Evolutionary conservation across 2,888 invertebrate genomes (phyloP).

Genomic region (Vannuccia rotundouncinata): DNA sequence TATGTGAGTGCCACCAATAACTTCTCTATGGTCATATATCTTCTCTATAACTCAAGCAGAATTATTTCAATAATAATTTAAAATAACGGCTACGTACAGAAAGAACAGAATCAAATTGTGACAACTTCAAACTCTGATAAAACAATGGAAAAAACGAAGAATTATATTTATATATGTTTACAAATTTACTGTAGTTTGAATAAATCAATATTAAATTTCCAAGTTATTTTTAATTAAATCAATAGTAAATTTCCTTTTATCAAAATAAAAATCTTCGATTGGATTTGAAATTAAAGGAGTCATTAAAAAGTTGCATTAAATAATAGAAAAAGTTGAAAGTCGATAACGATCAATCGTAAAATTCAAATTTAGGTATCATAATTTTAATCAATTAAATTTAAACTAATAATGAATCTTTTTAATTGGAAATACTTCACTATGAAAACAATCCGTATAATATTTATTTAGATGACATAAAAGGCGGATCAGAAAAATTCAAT

Average conservation of each 20-base stretch:
- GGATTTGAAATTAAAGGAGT: conserved; percentile 10
- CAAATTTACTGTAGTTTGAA: not conserved
- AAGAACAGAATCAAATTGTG: not conserved
- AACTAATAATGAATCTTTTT: too few species aligned
- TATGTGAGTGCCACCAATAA: conserved; percentile 13
- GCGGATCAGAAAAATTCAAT: too few species aligned
- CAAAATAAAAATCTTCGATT: conserved; percentile 22
- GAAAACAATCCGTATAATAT: too few species aligned
- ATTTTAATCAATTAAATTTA: too few species aligned
- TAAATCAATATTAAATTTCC: conserved; percentile 23
- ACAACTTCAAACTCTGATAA: conserved; percentile 18
- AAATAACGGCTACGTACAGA: conserved; percentile 1
- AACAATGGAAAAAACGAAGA: conserved; percentile 1
- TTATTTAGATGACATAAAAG: too few species aligned
- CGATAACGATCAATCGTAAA: too few species aligned
- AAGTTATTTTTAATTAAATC: not conserved
- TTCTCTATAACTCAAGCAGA: conserved; percentile 9
- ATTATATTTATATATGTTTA: not conserved
- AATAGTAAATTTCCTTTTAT: conserved; percentile 7
- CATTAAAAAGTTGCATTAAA: conserved; percentile 19
- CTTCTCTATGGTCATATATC: conserved; percentile 9
- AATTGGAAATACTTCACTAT: too few species aligned
- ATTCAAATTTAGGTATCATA: too few species aligned
- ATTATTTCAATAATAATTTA: conserved; percentile 12
- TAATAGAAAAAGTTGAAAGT: too few species aligned